These are phyloP conservation scores for Pseudotriccus pelzelni DNA, from an alignment of 2,797 vertebrate genomes.

Conservation along the genomic window DNA sequence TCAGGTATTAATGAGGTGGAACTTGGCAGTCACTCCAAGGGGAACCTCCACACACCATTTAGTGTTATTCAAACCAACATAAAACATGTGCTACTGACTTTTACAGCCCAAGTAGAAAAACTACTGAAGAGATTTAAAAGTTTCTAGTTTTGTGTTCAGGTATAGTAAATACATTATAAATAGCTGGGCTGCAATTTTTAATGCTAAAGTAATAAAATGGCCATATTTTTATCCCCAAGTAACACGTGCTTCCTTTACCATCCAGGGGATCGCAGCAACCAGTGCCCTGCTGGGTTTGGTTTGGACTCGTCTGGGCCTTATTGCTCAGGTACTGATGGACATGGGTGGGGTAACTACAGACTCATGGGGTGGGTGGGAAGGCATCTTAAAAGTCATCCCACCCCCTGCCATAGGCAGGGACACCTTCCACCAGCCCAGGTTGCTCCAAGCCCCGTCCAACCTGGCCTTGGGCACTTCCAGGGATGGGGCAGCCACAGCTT, in stretches of 20 bases:
- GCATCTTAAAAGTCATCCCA: not conserved
- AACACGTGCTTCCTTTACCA: not conserved
- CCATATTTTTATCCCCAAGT: not conserved
- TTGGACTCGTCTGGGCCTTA: conserved; percentile 87
- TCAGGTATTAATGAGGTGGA: not conserved
- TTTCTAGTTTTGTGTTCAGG: not conserved
- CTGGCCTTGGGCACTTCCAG: not conserved
- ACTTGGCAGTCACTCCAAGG: not conserved
- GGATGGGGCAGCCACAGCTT: not conserved
- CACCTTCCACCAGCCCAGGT: fast-evolving
- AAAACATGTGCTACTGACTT: not conserved
- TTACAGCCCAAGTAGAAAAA: not conserved
- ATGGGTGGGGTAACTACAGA: not conserved
- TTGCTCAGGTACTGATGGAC: conserved; percentile 85
- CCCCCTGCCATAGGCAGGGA: not conserved
- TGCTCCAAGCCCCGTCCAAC: not conserved
- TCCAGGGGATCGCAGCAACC: conserved; percentile 91
- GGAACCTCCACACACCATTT: not conserved
- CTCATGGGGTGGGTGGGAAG: not conserved
- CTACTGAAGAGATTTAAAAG: not conserved
- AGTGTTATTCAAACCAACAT: not conserved
- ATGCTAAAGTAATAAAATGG: not conserved
- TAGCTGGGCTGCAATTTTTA: not conserved
- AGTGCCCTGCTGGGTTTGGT: conserved; percentile 89
- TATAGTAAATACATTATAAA: not conserved